Conservation (phyloP, 2,113 vertebrate species). For the Pan paniscus region DNA sequence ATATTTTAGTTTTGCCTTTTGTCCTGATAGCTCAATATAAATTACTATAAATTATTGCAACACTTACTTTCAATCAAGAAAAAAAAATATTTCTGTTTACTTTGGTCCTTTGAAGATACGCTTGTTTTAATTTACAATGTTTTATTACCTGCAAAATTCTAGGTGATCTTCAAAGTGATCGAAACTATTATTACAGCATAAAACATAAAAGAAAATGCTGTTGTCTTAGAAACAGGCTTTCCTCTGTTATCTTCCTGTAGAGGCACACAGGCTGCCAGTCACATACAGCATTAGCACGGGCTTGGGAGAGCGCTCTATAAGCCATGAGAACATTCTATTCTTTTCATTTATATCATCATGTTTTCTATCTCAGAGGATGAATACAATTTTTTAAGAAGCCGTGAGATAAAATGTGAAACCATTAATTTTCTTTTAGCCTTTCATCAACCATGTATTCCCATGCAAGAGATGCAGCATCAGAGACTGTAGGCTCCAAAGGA, state of each 20-base stretch:
- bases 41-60: neutral
- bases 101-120: neutral
- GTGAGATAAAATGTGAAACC: neutral
- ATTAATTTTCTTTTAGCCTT: conserved; percentile 47
- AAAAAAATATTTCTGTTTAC: neutral
- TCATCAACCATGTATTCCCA: neutral
- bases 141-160: conserved; percentile 41
- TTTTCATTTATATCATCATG: conserved; percentile 6
- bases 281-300: neutral
- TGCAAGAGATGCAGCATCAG: neutral
- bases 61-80: neutral
- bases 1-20: neutral
- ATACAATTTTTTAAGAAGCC: neutral
- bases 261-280: neutral
- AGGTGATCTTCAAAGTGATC: neutral
- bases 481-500: neutral
- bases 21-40: neutral
- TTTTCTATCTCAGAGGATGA: conserved; percentile 21
- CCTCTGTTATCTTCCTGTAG: neutral
- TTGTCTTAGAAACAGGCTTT: conserved; percentile 64
- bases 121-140: neutral
- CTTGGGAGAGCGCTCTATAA: neutral
- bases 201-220: conserved; percentile 32
- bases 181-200: neutral
- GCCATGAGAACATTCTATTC: neutral